A percentile compares a stretch with the other conserved stretches of the same genome.
Evolutionary conservation across 1,140 invertebrate genomes (phyloP).

Genomic region (Conopomorpha cramerella): DNA sequence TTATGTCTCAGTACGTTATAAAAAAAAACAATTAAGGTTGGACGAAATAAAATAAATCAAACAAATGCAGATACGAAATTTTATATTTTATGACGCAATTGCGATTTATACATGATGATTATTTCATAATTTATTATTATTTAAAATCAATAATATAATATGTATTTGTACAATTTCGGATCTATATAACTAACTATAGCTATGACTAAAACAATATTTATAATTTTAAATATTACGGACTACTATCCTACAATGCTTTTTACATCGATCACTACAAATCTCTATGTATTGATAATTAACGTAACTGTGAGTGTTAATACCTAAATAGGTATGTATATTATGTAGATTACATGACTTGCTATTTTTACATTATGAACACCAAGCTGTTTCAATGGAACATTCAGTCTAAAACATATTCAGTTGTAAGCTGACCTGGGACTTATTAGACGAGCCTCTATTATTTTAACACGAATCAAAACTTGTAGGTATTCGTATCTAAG

Average conservation of each 20-base stretch:
- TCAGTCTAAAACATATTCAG: background rate
- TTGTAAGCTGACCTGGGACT: too few relatives aligned
- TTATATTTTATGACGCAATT: conserved; percentile 56
- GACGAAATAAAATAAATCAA: conserved; percentile 19
- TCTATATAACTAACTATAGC: too few relatives aligned
- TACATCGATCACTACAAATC: conserved; percentile 37
- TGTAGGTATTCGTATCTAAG: background rate
- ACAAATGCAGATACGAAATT: conserved; percentile 44
- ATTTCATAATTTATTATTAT: conserved; percentile 50
- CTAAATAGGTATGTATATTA: background rate
- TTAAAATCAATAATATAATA: conserved; percentile 56
- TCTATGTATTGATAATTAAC: background rate
- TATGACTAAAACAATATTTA: conserved; percentile 47
- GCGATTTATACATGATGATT: conserved; percentile 57
- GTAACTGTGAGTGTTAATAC: too few relatives aligned
- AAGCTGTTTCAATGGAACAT: background rate
- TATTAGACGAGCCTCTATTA: too few relatives aligned
- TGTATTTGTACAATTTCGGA: too few relatives aligned
- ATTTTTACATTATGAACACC: background rate
- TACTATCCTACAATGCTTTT: conserved; percentile 55
- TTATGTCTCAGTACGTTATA: background rate
- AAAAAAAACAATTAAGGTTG: too few relatives aligned
- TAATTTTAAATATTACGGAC: conserved; percentile 45
- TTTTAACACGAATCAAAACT: background rate
- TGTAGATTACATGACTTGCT: background rate